phyloP scores from a whole-genome alignment of 2,113 vertebrate genomes.

The Malurus cyaneus region DNA sequence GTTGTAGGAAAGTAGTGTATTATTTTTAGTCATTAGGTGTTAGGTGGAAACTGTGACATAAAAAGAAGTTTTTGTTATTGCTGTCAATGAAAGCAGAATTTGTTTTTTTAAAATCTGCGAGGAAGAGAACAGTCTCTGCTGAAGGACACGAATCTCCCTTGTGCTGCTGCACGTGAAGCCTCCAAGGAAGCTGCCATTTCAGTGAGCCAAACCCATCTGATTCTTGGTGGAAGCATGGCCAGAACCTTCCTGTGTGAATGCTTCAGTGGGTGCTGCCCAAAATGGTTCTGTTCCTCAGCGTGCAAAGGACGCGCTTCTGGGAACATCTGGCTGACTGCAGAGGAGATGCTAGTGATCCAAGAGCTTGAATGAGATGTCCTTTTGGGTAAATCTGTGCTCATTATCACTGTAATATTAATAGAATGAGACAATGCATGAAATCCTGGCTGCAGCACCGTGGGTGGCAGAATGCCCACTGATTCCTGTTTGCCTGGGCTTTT shows the following conservation, averaged over 20 bases:
- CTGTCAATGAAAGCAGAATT: background rate
- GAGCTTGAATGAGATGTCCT: conserved; percentile 28
- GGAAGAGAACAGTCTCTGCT: background rate
- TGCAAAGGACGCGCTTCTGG: background rate
- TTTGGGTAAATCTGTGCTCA: conserved; percentile 2
- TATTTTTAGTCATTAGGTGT: background rate
- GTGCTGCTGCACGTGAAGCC: background rate
- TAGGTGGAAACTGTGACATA: background rate
- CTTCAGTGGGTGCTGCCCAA: background rate
- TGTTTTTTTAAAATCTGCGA: background rate
- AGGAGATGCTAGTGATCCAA: conserved; percentile 4
- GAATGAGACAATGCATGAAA: conserved; percentile 50
- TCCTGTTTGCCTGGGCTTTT: conserved; percentile 1
- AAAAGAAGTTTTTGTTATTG: background rate
- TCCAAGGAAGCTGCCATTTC: background rate
- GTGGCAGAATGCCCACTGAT: conserved; percentile 18
- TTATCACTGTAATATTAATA: conserved; percentile 44
- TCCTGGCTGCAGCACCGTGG: conserved; percentile 12
- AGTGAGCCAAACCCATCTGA: background rate
- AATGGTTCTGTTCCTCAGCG: background rate
- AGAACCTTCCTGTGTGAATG: background rate
- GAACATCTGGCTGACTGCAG: background rate
- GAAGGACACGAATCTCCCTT: background rate
- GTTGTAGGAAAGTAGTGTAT: background rate
- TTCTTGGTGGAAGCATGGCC: background rate